A percentile compares a stretch with the other conserved stretches of the same genome.
Conservation (phyloP, 2,113 vertebrate genomes). For the Sphaerodactylus townsendi region DNA sequence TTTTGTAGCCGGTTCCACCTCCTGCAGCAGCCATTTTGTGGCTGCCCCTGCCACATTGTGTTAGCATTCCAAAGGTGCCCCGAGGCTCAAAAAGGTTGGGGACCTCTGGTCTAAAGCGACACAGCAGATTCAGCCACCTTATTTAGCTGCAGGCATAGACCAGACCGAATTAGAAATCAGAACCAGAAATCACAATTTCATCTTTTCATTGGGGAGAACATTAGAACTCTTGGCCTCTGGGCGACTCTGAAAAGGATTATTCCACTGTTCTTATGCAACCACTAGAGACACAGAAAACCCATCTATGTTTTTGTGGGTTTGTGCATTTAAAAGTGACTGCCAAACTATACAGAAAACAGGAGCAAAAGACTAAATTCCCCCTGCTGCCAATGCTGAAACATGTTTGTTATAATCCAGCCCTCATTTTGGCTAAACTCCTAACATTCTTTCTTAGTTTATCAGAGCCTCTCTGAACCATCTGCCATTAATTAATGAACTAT, state of each 20-base stretch:
- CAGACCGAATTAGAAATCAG: too few species aligned
- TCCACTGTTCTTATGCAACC: neutral
- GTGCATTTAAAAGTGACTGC: neutral
- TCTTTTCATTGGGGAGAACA: too few species aligned
- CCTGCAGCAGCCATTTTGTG: too few species aligned
- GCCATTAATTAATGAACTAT: constrained; percentile 62
- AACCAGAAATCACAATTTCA: too few species aligned
- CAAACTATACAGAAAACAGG: constrained; percentile 6
- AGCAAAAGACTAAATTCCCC: constrained; percentile 6
- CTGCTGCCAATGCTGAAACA: neutral
- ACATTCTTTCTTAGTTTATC: constrained; percentile 29
- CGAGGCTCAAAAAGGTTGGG: too few species aligned
- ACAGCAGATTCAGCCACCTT: too few species aligned
- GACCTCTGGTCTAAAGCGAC: too few species aligned
- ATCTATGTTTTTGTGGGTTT: neutral
- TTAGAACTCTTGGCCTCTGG: neutral
- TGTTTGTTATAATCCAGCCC: neutral
- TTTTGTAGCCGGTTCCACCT: too few species aligned
- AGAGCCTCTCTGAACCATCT: constrained; percentile 51
- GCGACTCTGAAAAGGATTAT: neutral
- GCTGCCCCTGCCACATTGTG: too few species aligned
- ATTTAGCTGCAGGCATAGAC: too few species aligned
- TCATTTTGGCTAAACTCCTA: neutral
- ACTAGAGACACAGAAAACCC: neutral
- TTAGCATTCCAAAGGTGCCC: too few species aligned